These are phyloP conservation scores for Rotaria magnacalcarata DNA, from an alignment of 2,888 invertebrate genomes.

Conservation along the genomic window DNA sequence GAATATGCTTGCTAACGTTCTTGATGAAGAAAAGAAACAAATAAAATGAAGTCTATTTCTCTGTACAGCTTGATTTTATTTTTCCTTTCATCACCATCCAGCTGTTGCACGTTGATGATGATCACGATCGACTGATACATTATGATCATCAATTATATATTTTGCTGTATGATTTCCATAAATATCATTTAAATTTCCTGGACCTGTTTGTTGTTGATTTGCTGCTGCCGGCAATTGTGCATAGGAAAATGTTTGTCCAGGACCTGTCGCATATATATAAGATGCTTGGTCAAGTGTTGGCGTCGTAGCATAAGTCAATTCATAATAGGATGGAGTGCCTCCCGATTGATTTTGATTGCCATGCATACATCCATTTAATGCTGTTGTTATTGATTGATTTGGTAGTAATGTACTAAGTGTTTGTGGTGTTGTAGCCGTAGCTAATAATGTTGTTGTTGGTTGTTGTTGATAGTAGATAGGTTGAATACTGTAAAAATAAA, in stretches of 20 bases:
- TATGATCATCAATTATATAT: conserved; percentile 16
- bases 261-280: neutral
- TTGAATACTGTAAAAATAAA: neutral
- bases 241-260: conserved; percentile 24
- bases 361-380: neutral
- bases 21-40: neutral
- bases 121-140: neutral
- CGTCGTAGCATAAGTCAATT: conserved; percentile 7
- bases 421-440: neutral
- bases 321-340: neutral
- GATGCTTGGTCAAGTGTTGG: neutral
- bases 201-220: neutral
- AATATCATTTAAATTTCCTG: neutral
- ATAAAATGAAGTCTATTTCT: conserved; percentile 12
- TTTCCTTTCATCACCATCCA: neutral
- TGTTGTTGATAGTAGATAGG: conserved; percentile 34
- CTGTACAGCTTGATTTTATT: neutral
- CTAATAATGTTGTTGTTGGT: neutral
- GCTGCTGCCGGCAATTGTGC: conserved; percentile 3
- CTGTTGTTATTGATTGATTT: neutral
- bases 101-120: neutral
- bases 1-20: neutral
- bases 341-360: neutral
- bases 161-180: neutral
- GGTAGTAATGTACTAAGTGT: neutral